These are phyloP conservation scores for Galleria mellonella DNA, from an alignment of 1,140 invertebrate species.

Conservation along the genomic window DNA sequence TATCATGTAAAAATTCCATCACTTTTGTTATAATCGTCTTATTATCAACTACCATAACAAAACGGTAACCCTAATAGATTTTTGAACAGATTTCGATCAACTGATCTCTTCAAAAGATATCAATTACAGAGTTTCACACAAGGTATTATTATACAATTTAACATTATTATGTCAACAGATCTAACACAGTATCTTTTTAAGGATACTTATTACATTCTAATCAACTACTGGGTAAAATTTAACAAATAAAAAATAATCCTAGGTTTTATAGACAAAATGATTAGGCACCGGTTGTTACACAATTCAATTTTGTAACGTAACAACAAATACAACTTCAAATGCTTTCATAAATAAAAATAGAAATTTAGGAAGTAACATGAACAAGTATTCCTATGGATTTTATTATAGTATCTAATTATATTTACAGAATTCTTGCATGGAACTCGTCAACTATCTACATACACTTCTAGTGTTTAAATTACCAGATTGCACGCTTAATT, in stretches of 20 bases:
- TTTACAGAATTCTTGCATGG: slow-evolving; percentile 31
- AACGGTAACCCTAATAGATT: not conserved
- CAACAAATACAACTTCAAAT: slow-evolving; percentile 15
- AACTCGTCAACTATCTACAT: slow-evolving; percentile 42
- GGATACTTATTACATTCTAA: too few relatives aligned
- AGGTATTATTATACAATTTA: not conserved
- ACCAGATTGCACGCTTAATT: slow-evolving; percentile 42
- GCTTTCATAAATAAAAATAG: slow-evolving; percentile 28
- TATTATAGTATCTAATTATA: slow-evolving; percentile 20
- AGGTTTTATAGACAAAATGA: not conserved
- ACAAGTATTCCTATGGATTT: slow-evolving; percentile 14
- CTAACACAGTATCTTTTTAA: not conserved
- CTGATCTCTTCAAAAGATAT: too few relatives aligned
- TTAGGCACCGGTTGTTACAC: slow-evolving; percentile 14
- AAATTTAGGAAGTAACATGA: slow-evolving; percentile 16
- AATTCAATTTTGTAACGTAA: slow-evolving; percentile 8
- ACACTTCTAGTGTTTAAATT: slow-evolving; percentile 43
- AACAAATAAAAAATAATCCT: not conserved
- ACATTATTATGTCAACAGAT: slow-evolving; percentile 4
- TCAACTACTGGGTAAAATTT: not conserved
- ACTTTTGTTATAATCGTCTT: not conserved
- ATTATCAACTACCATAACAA: not conserved
- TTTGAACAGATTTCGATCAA: too few relatives aligned
- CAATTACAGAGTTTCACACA: too few relatives aligned
- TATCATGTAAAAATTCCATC: slow-evolving; percentile 18